Evolutionary conservation across 2,797 vertebrate species (phyloP).

Genomic region (Melanotaenia nigrans): DNA sequence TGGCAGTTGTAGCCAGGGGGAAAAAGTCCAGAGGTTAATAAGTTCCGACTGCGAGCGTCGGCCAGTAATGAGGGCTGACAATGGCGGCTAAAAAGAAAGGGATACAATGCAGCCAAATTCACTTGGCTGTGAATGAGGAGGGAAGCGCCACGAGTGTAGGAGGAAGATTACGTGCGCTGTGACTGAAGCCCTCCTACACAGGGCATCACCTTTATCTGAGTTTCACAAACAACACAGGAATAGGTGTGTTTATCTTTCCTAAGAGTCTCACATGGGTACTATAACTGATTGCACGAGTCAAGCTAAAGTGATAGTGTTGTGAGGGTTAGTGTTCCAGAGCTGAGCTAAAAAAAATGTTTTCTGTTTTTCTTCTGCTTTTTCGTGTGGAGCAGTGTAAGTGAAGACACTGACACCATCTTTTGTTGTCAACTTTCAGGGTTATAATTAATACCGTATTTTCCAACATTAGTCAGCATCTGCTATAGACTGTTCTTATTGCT

Average conservation of each 20-base stretch:
- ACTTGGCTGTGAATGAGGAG: constrained; percentile 53
- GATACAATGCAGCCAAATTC: constrained; percentile 7
- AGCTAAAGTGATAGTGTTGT: constrained; percentile 50
- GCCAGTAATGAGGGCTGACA: constrained; percentile 64
- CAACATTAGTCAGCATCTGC: constrained; percentile 12
- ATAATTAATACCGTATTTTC: constrained; percentile 12
- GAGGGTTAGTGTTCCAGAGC: constrained; percentile 41
- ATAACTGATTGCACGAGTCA: constrained; percentile 24
- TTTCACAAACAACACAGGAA: constrained; percentile 16
- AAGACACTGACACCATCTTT: constrained; percentile 38
- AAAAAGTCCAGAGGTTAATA: constrained; percentile 60
- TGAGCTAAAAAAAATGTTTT: constrained; percentile 22
- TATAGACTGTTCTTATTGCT: constrained; percentile 8
- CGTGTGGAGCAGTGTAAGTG: constrained; percentile 32
- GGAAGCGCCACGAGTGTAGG: neutral
- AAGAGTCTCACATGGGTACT: constrained; percentile 3
- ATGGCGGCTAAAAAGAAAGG: constrained; percentile 28
- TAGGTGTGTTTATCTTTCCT: constrained; percentile 31
- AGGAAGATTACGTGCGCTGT: neutral
- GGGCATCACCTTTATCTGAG: constrained; percentile 18
- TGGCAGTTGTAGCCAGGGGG: constrained; percentile 17
- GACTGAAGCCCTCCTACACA: neutral
- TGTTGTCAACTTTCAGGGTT: constrained; percentile 24
- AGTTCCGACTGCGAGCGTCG: constrained; percentile 50
- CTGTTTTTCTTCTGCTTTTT: neutral